Evolutionary conservation across 2,888 invertebrate species (phyloP), one percentile per base, ranked within the genome.

Genomic region (Hedychridium roseum): DNA sequence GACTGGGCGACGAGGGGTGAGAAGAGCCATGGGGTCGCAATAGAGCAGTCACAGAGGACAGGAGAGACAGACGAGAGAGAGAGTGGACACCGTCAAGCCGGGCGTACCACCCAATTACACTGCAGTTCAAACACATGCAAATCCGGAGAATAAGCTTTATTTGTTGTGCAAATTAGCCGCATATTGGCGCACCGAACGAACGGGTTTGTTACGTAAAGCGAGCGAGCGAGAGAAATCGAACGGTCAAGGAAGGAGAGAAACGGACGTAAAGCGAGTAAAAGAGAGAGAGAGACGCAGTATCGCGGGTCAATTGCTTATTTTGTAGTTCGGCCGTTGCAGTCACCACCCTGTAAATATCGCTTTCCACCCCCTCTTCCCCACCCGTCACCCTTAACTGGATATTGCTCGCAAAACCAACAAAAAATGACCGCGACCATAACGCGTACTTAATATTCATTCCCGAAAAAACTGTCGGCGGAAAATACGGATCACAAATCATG

Each of bases 81-180:
- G 64, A 64, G 64, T 56, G 65, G 60, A 60, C 64, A 60, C 59
- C 60, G 64, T 57, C 57, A 64, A 57, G 65, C 58, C 64, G 50
- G 71, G 66, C 69, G 70, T 71, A 71, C 68, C 69, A 76, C 69
- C 77, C 77, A 79, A 79, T 79, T 78, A 79, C 76, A 78, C 72
- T 72, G 74, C 71, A 76, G 78, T 78, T 79, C 78, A 79, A 78
- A 79, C 78, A 77, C 75, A 79, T 79, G 78, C 78, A 79, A 79
- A 79, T 79, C 75, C 73, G 65, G 68, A 67, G 76, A 76, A 77
- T 76, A 75, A 78, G 78, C 77, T 79, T 78, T 79, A 78, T 79
- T 79, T 79, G 78, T 79, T 77, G 78, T 78, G 78, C 77, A 78
- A 78, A 78, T 78, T 76, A 76, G 76, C 74, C 75, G 71, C 72